A percentile compares a stretch with the other conserved stretches of the same genome.
These are phyloP conservation scores for Halisarca cf. caerulea DNA, from an alignment of 37 sponge, comb jelly and placozoan genomes.

Conservation along the genomic window DNA sequence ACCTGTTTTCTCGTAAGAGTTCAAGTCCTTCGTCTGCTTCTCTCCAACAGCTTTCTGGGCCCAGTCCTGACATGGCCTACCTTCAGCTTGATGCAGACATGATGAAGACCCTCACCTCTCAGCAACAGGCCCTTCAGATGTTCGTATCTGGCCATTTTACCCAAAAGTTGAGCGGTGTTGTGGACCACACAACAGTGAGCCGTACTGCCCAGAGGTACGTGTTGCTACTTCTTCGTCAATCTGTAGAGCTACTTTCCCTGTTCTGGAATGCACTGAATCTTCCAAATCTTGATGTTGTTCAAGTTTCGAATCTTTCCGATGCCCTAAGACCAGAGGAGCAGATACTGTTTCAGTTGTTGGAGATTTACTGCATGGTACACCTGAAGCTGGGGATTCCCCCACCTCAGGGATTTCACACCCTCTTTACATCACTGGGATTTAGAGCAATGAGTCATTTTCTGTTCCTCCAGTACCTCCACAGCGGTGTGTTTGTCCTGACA, in stretches of 20 bases:
- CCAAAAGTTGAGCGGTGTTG: neutral
- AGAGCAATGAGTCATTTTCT: neutral
- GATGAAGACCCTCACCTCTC: neutral
- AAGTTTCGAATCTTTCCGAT: neutral
- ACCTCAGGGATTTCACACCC: constrained; percentile 6
- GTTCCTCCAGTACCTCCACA: constrained; percentile 7
- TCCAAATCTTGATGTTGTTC: neutral
- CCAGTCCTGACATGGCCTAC: neutral
- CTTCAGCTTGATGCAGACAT: neutral
- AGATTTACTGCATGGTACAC: neutral
- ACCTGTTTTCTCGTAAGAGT: neutral
- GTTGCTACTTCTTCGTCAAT: neutral
- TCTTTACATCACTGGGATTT: neutral
- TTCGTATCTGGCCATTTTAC: neutral
- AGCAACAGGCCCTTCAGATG: neutral
- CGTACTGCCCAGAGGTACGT: neutral
- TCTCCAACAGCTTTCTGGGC: neutral
- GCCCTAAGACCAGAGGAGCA: neutral
- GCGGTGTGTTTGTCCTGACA: neutral
- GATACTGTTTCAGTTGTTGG: constrained; percentile 4
- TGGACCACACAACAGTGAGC: neutral
- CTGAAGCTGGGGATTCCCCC: neutral
- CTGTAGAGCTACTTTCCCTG: neutral
- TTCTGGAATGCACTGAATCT: constrained; percentile 1
- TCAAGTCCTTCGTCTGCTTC: neutral